These are phyloP conservation scores for Ephestia elutella DNA, from an alignment of 1,140 invertebrate species.

Conservation along the genomic window DNA sequence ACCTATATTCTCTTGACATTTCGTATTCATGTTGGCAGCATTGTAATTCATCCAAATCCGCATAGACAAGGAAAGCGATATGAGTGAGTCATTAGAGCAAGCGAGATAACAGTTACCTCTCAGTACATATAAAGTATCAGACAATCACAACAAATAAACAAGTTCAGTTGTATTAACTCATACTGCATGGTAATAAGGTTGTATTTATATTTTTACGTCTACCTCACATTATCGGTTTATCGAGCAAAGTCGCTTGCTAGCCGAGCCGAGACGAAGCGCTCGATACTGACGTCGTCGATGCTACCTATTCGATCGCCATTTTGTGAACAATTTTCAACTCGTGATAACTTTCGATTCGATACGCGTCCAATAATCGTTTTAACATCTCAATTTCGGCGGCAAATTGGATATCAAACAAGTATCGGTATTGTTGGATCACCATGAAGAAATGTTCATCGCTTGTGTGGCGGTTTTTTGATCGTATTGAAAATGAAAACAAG, in stretches of 20 bases:
- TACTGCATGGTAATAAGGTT: not conserved
- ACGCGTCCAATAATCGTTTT: conserved; percentile 49
- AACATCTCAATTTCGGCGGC: conserved; percentile 41
- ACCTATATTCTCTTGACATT: no score
- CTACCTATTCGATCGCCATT: conserved; percentile 59
- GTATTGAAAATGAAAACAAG: conserved; percentile 50
- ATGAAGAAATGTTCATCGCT: conserved; percentile 66
- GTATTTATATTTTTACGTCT: not conserved
- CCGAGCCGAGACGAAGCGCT: conserved; percentile 4
- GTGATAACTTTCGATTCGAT: conserved; percentile 57
- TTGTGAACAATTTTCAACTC: conserved; percentile 38
- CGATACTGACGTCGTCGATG: conserved; percentile 28
- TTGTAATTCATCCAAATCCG: not conserved
- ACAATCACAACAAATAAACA: not conserved
- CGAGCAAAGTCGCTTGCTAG: conserved; percentile 35
- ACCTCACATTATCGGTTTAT: conserved; percentile 9
- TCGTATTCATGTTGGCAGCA: conserved; percentile 17
- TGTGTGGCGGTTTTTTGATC: conserved; percentile 67
- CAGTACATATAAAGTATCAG: not conserved
- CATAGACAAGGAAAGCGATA: not conserved
- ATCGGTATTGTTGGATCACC: conserved; percentile 33
- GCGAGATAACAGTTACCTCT: not conserved
- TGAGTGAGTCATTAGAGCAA: not conserved
- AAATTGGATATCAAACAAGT: conserved; percentile 46
- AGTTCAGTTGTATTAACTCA: not conserved